Percentiles rank a stretch among this genome's conserved stretches.
Evolutionary conservation across 2,113 vertebrate species (phyloP).

Genomic region (Plestiodon gilberti): DNA sequence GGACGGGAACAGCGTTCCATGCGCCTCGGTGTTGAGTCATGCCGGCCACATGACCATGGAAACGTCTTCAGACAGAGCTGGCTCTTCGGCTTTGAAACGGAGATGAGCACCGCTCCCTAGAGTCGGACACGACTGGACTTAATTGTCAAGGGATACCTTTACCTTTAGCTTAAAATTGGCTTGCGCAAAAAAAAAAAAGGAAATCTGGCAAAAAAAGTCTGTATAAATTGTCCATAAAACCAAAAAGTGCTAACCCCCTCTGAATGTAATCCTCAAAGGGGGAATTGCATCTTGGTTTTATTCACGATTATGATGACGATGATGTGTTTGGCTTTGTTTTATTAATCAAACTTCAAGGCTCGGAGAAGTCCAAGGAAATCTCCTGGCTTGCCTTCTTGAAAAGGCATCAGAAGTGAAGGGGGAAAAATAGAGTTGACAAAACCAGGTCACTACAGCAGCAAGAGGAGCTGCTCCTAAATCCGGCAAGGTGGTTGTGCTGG

Average conservation of each 20-base stretch:
- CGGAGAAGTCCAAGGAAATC: constrained; percentile 59
- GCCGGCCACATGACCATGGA: too few relatives aligned
- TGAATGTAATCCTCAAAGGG: constrained; percentile 46
- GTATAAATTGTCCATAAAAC: constrained; percentile 48
- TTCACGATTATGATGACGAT: constrained; percentile 25
- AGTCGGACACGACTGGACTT: too few relatives aligned
- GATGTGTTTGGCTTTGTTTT: constrained; percentile 56
- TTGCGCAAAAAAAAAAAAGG: constrained; percentile 33
- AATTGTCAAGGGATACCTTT: too few relatives aligned
- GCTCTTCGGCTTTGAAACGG: too few relatives aligned
- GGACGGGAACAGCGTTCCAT: too few relatives aligned
- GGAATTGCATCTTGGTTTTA: constrained; percentile 28
- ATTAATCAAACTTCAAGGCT: constrained; percentile 40
- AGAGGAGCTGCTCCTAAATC: constrained; percentile 44
- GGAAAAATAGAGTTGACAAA: constrained; percentile 64
- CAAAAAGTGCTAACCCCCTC: constrained; percentile 47
- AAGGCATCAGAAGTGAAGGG: constrained; percentile 57
- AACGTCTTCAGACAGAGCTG: too few relatives aligned
- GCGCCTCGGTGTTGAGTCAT: too few relatives aligned
- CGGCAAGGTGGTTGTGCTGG: neutral
- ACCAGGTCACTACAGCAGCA: constrained; percentile 62
- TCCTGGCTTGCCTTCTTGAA: constrained; percentile 57
- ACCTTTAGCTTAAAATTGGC: too few relatives aligned
- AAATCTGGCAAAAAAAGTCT: constrained; percentile 3
- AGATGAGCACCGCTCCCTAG: too few relatives aligned